Conservation (phyloP, 2,113 vertebrate genomes). For the Chloebia gouldiae region DNA sequence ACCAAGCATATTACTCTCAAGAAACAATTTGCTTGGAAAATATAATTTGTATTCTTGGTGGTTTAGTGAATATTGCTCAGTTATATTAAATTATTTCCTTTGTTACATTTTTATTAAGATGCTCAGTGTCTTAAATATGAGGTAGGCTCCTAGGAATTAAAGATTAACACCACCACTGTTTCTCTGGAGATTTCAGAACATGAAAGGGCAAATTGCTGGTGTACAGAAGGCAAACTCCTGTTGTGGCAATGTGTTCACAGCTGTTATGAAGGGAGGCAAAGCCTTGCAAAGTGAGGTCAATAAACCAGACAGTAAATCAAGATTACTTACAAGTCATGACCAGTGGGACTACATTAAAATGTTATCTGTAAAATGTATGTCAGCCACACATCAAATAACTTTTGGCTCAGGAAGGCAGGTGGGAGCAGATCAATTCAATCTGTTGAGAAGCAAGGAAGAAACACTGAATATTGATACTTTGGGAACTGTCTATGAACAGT, state of each 20-base stretch:
- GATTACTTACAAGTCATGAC: neutral
- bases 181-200: slow-evolving; percentile 15
- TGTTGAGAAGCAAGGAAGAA: neutral
- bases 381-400: neutral
- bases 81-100: neutral
- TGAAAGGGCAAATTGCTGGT: slow-evolving; percentile 13
- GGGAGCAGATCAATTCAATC: neutral
- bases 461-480: neutral
- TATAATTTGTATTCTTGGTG: neutral
- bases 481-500: neutral
- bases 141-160: neutral
- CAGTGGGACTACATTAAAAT: slow-evolving; percentile 3
- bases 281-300: slow-evolving; percentile 7
- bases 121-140: neutral
- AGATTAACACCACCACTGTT: neutral
- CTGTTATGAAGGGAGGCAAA: slow-evolving; percentile 36
- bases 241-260: slow-evolving; percentile 24
- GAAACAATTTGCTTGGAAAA: neutral
- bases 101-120: neutral
- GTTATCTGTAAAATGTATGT: slow-evolving; percentile 10
- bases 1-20: neutral
- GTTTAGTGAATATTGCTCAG: neutral
- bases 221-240: slow-evolving; percentile 18
- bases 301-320: slow-evolving; percentile 50
- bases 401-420: neutral